Percentiles rank a stretch among this genome's conserved stretches.
These are phyloP conservation scores for Amiota mariae DNA, from an alignment of 2,888 invertebrate genomes.

Conservation along the genomic window DNA sequence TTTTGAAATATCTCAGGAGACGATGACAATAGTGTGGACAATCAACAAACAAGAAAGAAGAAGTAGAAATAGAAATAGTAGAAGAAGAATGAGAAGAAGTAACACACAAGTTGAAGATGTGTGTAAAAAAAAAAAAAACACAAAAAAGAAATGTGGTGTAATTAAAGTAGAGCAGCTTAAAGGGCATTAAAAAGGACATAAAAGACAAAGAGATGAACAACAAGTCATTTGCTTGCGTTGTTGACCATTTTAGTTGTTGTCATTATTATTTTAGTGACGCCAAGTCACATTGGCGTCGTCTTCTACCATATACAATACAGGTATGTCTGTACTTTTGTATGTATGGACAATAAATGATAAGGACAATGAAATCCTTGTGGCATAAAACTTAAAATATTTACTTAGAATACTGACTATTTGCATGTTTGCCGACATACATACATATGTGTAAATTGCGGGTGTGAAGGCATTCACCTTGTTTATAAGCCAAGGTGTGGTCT, in stretches of 20 bases:
- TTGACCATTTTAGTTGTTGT: constrained; percentile 40
- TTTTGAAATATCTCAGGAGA: constrained; percentile 26
- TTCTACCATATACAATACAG: constrained; percentile 52
- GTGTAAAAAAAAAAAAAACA: background rate
- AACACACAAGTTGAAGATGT: constrained; percentile 23
- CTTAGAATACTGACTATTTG: constrained; percentile 48
- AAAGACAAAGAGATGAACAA: constrained; percentile 10
- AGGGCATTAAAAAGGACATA: constrained; percentile 54
- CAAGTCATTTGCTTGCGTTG: constrained; percentile 38
- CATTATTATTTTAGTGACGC: constrained; percentile 43
- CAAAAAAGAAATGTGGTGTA: constrained; percentile 47
- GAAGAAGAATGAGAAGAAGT: constrained; percentile 16
- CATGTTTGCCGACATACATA: constrained; percentile 28
- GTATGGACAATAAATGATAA: constrained; percentile 65
- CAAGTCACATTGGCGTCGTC: constrained; percentile 53
- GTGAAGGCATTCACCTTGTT: background rate
- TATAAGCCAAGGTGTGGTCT: constrained; percentile 63
- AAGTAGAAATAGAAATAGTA: background rate
- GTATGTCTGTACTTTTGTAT: constrained; percentile 44
- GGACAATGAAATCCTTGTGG: constrained; percentile 72
- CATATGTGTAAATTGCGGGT: constrained; percentile 28
- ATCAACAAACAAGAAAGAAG: constrained; percentile 16
- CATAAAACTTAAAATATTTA: constrained; percentile 63
- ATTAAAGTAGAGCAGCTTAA: constrained; percentile 69
- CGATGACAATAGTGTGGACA: background rate